A percentile compares a stretch with the other conserved stretches of the same genome.
These are phyloP conservation scores for Callaeas wilsoni DNA, from an alignment of 2,113 vertebrate species.

Conservation along the genomic window DNA sequence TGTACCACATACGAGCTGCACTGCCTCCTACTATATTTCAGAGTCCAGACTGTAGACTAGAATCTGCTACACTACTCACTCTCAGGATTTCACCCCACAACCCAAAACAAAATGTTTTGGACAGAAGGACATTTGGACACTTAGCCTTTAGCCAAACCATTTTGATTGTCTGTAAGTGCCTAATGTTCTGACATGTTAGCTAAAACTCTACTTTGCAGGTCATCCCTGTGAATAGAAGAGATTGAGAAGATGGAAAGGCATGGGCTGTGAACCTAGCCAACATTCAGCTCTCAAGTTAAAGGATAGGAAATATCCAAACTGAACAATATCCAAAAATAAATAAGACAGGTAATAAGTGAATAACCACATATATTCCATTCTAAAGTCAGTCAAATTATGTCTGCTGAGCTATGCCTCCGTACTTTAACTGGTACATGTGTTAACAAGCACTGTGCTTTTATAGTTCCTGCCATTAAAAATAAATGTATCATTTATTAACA, in stretches of 20 bases:
- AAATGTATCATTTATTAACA: background rate
- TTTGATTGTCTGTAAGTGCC: background rate
- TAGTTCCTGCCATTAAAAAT: constrained; percentile 25
- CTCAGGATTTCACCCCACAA: background rate
- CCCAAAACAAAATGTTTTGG: background rate
- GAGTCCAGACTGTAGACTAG: background rate
- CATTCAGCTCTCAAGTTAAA: background rate
- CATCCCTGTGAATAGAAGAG: background rate
- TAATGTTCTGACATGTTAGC: background rate
- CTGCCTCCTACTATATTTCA: background rate
- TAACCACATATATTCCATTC: background rate
- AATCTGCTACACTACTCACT: background rate
- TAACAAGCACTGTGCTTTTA: constrained; percentile 10
- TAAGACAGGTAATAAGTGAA: background rate
- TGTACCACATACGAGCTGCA: background rate
- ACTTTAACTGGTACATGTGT: background rate
- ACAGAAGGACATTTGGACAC: background rate
- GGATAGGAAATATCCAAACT: background rate
- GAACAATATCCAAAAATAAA: background rate
- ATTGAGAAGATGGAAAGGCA: background rate
- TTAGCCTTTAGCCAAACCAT: background rate
- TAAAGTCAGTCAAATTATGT: background rate
- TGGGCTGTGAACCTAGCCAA: background rate
- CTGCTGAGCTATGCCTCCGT: background rate
- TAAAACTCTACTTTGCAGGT: background rate